Conservation (phyloP, 2,797 vertebrate species). For the Chlorospingus flavigularis region DNA sequence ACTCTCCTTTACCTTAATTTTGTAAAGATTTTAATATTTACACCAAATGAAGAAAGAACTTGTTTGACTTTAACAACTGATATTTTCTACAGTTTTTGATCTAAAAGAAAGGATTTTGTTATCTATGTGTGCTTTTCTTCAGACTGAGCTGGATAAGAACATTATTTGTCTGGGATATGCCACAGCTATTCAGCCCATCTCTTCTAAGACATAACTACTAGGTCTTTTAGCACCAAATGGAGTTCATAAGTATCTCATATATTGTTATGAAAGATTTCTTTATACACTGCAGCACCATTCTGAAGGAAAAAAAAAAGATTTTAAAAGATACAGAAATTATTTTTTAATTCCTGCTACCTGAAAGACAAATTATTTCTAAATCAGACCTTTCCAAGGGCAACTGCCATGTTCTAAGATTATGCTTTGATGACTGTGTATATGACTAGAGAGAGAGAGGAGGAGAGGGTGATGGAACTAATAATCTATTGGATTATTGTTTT, state of each 20-base stretch:
- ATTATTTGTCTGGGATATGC: background rate
- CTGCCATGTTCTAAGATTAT: background rate
- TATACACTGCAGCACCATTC: background rate
- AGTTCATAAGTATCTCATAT: background rate
- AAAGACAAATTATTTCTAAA: background rate
- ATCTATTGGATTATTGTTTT: background rate
- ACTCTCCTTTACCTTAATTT: background rate
- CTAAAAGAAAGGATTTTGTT: background rate
- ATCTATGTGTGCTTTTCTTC: background rate
- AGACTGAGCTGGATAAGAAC: background rate
- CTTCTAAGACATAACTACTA: background rate
- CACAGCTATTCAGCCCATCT: background rate
- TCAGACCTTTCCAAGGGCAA: background rate
- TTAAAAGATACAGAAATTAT: background rate
- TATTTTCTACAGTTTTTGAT: background rate
- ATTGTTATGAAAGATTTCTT: background rate
- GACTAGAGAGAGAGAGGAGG: background rate
- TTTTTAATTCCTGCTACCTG: background rate
- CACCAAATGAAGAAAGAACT: background rate
- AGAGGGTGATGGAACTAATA: background rate
- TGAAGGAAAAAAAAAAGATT: background rate
- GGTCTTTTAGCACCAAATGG: background rate
- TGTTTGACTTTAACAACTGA: background rate
- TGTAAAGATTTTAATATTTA: background rate
- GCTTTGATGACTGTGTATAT: background rate